Evolutionary conservation across 2,888 invertebrate genomes (phyloP), one percentile per base, ranked within the genome.

Genomic region (Druceiella hillmani): DNA sequence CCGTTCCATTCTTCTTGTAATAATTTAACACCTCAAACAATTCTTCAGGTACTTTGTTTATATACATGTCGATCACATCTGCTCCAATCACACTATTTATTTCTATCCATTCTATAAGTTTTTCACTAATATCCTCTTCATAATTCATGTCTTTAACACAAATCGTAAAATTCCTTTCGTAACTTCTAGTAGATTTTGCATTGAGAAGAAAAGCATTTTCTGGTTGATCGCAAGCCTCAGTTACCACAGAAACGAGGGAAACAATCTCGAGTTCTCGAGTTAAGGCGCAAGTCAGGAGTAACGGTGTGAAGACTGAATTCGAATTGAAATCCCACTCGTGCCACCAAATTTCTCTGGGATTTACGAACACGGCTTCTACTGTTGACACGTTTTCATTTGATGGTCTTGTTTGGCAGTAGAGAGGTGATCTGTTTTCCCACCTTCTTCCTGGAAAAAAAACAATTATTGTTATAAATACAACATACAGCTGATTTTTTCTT

Each of bases 111-210:
- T 84, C 83, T 2, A 83, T 61, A 32, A 87, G 55, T 36, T 66
- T 69, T 15, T 61, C 62, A 3, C 81, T 77, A 31, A 81, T 72
- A 50, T 84, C 81, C 45, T 69, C 67, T 32, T 67, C 55, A 49
- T 82, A 85, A 50, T 77, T 73, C 59, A 86, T 60, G 36, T 84
- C 83, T 59, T 85, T 85, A 2, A 85, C 81, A 53, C 85, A 86
- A 27, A 85, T 63, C 7, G 79, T 81, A 48, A 83, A 79, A 24
- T 65, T 64, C 48, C 66, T 55, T 45, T 55, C 56, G 36, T 52
- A 53, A 36, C 52, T 50, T 10, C 12, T 27, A 5, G 5, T 5
- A 5, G 27, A 5, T 9, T 27, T 27, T 4, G 50, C 27, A 3
- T 6, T 6, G 37, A 75, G 44, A 20, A 49, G 33, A 38, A 75